Evolutionary conservation across 2,888 invertebrate species (phyloP).

Genomic region (Aphodius granarius): DNA sequence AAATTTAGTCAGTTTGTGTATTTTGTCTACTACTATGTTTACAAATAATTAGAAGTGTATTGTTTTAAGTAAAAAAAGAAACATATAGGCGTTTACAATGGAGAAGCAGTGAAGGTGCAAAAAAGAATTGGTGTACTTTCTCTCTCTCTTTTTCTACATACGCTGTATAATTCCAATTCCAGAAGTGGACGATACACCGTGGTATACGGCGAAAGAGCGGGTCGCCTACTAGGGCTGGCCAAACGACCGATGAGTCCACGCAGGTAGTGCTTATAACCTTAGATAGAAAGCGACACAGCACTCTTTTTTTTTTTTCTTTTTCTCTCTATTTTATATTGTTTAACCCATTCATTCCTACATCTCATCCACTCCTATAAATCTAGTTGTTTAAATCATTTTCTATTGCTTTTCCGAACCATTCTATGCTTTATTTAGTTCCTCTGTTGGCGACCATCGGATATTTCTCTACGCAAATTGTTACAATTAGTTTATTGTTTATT

Average conservation of each 20-base stretch:
- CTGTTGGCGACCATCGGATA: background rate
- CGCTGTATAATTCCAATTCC: constrained; percentile 39
- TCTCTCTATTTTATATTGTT: background rate
- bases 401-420: background rate
- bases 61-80: too few relatives aligned
- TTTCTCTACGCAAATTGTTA: background rate
- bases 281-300: background rate
- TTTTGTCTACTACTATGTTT: background rate
- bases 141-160: too few relatives aligned
- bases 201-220: constrained; percentile 75
- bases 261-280: constrained; percentile 54
- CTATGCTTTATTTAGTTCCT: background rate
- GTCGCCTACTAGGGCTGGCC: constrained; percentile 59
- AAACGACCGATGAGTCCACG: constrained; percentile 56
- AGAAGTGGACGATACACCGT: constrained; percentile 82
- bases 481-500: background rate
- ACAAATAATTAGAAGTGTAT: too few relatives aligned
- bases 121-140: too few relatives aligned
- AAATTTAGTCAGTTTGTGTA: background rate
- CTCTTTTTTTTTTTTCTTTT: background rate
- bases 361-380: too few relatives aligned
- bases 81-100: too few relatives aligned
- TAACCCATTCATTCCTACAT: background rate
- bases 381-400: too few relatives aligned
- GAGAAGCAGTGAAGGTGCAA: too few relatives aligned